Conservation (phyloP, 1,140 invertebrate species). For the Diachasma alloeum region DNA sequence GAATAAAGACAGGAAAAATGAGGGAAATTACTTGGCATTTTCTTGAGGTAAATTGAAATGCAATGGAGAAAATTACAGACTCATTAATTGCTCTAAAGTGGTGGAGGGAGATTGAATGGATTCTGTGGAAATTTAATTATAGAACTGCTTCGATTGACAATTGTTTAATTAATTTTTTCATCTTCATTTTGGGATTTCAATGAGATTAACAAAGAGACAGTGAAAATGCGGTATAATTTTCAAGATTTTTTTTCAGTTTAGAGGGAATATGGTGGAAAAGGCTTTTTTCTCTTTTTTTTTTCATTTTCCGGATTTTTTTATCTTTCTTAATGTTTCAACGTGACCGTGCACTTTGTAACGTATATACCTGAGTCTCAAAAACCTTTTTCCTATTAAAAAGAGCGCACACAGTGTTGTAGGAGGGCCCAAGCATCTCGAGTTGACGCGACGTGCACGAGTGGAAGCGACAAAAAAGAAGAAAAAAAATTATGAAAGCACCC, state of each 20-base stretch:
- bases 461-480: slow-evolving; percentile 13
- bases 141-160: background rate
- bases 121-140: background rate
- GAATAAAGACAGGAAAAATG: background rate
- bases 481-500: slow-evolving; percentile 8
- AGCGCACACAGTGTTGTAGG: background rate
- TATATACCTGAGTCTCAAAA: background rate
- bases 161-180: background rate
- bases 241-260: background rate
- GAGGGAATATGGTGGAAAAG: too few relatives aligned
- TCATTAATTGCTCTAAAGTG: background rate
- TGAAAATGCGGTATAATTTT: background rate
- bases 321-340: background rate
- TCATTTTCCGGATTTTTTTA: background rate
- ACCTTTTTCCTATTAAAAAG: slow-evolving; percentile 24
- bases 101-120: background rate
- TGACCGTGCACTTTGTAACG: slow-evolving; percentile 18
- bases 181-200: background rate
- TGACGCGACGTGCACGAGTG: slow-evolving; percentile 31
- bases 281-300: too few relatives aligned
- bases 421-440: slow-evolving; percentile 15
- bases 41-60: background rate
- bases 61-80: background rate
- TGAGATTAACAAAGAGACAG: background rate
- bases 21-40: background rate